These are phyloP conservation scores for Chitala chitala DNA, from an alignment of 2,113 vertebrate species.

Conservation along the genomic window DNA sequence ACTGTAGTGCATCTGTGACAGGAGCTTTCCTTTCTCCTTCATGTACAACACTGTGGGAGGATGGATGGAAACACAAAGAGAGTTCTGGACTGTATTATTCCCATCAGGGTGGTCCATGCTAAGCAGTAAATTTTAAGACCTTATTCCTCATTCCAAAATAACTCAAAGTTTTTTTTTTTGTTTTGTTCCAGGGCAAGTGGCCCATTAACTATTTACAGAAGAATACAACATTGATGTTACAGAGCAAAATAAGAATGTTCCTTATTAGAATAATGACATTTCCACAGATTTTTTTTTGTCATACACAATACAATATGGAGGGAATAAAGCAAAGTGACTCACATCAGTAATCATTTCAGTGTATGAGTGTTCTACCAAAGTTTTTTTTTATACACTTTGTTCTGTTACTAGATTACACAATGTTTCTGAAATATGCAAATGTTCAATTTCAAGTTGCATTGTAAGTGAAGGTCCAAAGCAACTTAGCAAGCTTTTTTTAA, in stretches of 20 bases:
- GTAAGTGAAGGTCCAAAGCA: no score
- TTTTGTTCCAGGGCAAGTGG: constrained; percentile 27
- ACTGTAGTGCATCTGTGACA: constrained; percentile 29
- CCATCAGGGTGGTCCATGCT: constrained; percentile 43
- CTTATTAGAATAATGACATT: no score
- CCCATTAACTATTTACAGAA: constrained; percentile 46
- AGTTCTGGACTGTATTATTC: constrained; percentile 45
- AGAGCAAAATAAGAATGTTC: constrained; percentile 12
- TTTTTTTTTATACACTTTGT: no score
- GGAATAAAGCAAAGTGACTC: constrained; percentile 14
- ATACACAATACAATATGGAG: not conserved
- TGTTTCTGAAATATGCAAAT: no score
- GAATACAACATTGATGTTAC: constrained; percentile 31
- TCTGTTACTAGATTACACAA: no score
- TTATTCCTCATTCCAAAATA: constrained; percentile 43
- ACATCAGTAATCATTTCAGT: no score
- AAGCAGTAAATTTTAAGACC: constrained; percentile 43
- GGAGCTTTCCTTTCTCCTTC: constrained; percentile 30
- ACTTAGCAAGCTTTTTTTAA: no score
- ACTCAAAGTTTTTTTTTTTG: constrained; percentile 27
- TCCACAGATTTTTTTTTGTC: constrained; percentile 8
- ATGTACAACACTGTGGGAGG: constrained; percentile 31
- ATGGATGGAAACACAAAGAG: not conserved
- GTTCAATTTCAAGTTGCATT: no score
- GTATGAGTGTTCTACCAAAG: no score